Conservation (phyloP, 2,888 invertebrate species). For the Amphipoea oculea region DNA sequence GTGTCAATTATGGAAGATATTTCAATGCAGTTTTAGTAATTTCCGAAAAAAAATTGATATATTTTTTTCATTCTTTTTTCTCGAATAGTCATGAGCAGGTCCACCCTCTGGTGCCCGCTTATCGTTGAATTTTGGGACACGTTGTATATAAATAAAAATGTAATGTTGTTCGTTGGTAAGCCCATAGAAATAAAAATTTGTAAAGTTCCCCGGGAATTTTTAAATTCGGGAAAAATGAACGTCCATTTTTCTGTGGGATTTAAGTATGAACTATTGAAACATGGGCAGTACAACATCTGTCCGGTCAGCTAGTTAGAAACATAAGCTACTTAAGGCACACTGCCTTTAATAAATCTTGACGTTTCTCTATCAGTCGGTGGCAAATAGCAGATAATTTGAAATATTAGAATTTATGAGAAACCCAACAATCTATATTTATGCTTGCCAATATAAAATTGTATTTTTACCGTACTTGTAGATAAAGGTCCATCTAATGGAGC, state of each 20-base stretch:
- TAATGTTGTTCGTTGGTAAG: not conserved
- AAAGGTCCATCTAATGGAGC: constrained; percentile 85
- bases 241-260: not conserved
- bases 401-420: not conserved
- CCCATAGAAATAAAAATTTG: not conserved
- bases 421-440: not conserved
- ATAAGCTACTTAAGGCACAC: not conserved
- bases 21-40: too few species aligned
- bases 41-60: too few species aligned
- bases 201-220: not conserved
- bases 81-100: too few species aligned
- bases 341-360: not conserved
- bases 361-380: not conserved
- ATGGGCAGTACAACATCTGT: not conserved
- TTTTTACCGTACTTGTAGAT: constrained; percentile 72
- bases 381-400: not conserved
- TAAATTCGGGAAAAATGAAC: not conserved
- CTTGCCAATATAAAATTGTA: not conserved
- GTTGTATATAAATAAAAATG: not conserved
- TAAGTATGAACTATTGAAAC: not conserved
- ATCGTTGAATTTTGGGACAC: too few species aligned
- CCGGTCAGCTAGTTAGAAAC: not conserved
- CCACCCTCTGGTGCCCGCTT: too few species aligned
- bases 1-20: too few species aligned
- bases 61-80: too few species aligned